phyloP scores from a whole-genome alignment of 2,797 vertebrate species.

The Brachyrhaphis roseni region DNA sequence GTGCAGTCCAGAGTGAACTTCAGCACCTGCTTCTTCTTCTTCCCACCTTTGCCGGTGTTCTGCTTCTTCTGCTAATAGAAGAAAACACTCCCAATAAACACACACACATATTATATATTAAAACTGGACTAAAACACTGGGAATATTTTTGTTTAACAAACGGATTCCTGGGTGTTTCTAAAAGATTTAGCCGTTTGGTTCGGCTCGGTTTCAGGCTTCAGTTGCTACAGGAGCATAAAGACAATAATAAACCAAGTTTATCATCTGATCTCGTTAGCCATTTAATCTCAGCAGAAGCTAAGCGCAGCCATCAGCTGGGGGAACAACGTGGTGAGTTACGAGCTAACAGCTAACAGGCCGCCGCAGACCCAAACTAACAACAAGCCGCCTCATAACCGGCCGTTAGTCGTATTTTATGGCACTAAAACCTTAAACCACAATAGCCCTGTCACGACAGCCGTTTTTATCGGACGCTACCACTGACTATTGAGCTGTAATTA shows the following conservation, averaged over 20 bases:
- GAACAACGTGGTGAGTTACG: slow-evolving; percentile 47
- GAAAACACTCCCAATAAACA: background rate
- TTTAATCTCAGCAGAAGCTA: background rate
- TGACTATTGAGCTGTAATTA: fast-evolving
- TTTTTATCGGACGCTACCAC: background rate
- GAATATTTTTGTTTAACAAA: background rate
- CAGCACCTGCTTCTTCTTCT: slow-evolving; percentile 95
- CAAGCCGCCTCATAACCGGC: background rate
- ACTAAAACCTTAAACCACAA: fast-evolving
- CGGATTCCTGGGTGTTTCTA: background rate
- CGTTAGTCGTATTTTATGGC: fast-evolving
- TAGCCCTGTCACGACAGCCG: fast-evolving
- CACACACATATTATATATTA: background rate
- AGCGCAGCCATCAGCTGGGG: background rate
- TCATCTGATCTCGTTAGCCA: background rate
- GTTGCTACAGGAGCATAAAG: background rate
- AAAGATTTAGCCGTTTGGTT: background rate
- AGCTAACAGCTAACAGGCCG: slow-evolving; percentile 40
- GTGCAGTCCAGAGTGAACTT: slow-evolving; percentile 97
- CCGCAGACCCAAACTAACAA: background rate
- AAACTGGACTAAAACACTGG: background rate
- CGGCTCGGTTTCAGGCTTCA: background rate
- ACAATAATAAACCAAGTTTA: background rate
- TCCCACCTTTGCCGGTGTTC: slow-evolving; percentile 82
- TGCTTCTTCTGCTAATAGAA: slow-evolving; percentile 67